phyloP scores from a whole-genome alignment of 2,888 invertebrate species.

The Aricia artaxerxes region DNA sequence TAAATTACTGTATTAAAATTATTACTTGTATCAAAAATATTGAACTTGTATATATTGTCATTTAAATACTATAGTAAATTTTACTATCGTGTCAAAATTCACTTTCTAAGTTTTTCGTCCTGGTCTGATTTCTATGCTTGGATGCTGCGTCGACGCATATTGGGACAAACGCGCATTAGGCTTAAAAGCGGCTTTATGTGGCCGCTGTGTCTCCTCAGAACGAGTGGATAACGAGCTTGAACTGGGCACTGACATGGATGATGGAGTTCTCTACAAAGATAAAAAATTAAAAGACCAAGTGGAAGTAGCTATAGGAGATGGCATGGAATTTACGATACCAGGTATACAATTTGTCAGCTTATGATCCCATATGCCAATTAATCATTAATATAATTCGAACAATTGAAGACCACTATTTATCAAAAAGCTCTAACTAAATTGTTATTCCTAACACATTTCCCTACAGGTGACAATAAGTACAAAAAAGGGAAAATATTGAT shows the following conservation, averaged over 20 bases:
- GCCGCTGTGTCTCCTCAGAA: constrained; percentile 86
- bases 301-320: constrained; percentile 95
- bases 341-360: constrained; percentile 69
- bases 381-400: not conserved
- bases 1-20: not conserved
- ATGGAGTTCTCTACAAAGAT: constrained; percentile 91
- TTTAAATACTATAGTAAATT: not conserved
- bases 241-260: constrained; percentile 85
- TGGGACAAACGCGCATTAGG: constrained; percentile 64
- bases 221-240: constrained; percentile 83
- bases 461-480: constrained; percentile 88
- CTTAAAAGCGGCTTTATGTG: constrained; percentile 80
- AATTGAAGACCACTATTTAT: not conserved
- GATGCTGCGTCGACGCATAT: constrained; percentile 61
- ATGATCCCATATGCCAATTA: not conserved
- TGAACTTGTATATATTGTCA: not conserved
- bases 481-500: constrained; percentile 90
- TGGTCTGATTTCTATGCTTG: constrained; percentile 81
- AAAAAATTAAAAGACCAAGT: constrained; percentile 94
- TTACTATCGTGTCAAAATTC: constrained; percentile 27
- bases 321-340: constrained; percentile 96
- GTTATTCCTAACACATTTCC: not conserved
- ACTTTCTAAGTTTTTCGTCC: constrained; percentile 45
- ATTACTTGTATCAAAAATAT: not conserved
- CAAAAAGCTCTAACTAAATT: not conserved